These are phyloP conservation scores for Hylia prasina DNA, from an alignment of 2,113 vertebrate genomes.

Conservation along the genomic window DNA sequence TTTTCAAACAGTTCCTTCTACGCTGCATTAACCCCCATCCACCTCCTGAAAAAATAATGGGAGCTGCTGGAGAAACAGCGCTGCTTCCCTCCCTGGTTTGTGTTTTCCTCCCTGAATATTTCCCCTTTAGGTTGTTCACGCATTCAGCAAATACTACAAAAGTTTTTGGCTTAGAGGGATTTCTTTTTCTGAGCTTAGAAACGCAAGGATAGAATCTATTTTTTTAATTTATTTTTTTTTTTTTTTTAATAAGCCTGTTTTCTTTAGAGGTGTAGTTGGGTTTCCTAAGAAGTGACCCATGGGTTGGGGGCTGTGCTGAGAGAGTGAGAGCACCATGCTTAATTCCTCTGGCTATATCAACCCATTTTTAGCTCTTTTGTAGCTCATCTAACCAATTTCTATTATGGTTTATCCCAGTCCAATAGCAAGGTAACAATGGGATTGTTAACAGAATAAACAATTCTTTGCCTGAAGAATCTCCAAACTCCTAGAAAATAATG, in stretches of 20 bases:
- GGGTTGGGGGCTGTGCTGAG: not conserved
- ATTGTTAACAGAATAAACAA: not conserved
- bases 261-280: not conserved
- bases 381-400: not conserved
- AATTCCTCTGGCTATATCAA: not conserved
- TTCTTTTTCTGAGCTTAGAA: not conserved
- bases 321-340: rapidly evolving
- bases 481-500: not conserved
- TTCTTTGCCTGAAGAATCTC: not conserved
- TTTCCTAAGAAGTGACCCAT: not conserved
- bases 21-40: not conserved
- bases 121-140: not conserved
- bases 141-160: not conserved
- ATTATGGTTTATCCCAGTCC: not conserved
- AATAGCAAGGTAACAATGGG: not conserved
- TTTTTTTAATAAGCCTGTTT: not conserved
- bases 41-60: not conserved
- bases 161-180: not conserved
- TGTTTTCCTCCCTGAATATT: not conserved
- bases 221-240: not conserved
- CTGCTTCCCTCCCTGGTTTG: not conserved
- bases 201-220: not conserved
- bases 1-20: not conserved
- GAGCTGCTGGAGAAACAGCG: not conserved
- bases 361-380: not conserved